Percentiles rank a stretch among this genome's conserved stretches.
Conservation (phyloP, 2,888 invertebrate species). For the Callyntrura sp. region DNA sequence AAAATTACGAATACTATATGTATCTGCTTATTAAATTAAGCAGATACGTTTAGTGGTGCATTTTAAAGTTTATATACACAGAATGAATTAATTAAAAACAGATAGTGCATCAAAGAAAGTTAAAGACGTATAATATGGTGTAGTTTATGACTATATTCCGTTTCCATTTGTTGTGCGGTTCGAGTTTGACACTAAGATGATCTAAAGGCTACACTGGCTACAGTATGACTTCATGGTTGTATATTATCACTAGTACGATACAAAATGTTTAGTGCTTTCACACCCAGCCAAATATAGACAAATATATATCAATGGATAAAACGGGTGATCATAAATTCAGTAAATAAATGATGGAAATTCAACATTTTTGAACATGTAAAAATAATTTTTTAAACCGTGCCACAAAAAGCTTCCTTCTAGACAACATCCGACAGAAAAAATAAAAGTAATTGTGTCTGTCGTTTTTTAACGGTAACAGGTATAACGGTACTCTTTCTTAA, state of each 20-base stretch:
- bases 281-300: neutral
- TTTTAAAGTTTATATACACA: too few species aligned
- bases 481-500: neutral
- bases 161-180: too few species aligned
- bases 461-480: too few species aligned
- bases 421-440: neutral
- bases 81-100: too few species aligned
- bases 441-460: neutral
- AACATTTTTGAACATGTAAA: neutral
- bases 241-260: too few species aligned
- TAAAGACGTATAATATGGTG: too few species aligned
- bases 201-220: neutral
- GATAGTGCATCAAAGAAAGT: too few species aligned
- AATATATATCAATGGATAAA: neutral
- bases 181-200: neutral
- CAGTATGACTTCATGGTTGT: neutral
- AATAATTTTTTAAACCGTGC: constrained; percentile 35
- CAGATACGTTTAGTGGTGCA: neutral
- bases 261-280: neutral
- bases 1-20: neutral
- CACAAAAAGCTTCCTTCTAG: constrained; percentile 69
- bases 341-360: neutral
- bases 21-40: neutral
- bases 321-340: neutral
- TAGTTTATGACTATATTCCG: too few species aligned